Conservation (phyloP, 2,888 invertebrate species). For the Clanis bilineata region DNA sequence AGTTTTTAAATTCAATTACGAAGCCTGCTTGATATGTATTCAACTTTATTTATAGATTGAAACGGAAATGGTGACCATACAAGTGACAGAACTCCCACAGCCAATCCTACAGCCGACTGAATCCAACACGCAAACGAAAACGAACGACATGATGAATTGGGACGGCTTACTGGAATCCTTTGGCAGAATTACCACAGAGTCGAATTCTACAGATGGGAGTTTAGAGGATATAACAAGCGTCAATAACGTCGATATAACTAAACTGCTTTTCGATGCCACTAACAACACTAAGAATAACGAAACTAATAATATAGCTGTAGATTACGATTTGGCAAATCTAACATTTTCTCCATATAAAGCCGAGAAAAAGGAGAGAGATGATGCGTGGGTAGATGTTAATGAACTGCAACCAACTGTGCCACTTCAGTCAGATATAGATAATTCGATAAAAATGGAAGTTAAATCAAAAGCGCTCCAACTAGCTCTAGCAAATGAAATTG, state of each 20-base stretch:
- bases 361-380: conserved; percentile 44
- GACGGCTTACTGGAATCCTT: conserved; percentile 73
- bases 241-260: conserved; percentile 66
- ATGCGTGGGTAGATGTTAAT: conserved; percentile 55
- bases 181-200: conserved; percentile 71
- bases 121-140: conserved; percentile 39
- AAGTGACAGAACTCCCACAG: conserved; percentile 35
- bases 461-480: conserved; percentile 84
- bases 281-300: conserved; percentile 51
- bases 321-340: conserved; percentile 64
- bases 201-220: conserved; percentile 67
- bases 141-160: conserved; percentile 64
- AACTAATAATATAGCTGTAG: conserved; percentile 46
- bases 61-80: conserved; percentile 41
- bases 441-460: conserved; percentile 50
- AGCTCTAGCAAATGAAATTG: conserved; percentile 88
- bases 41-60: conserved; percentile 45
- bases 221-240: conserved; percentile 62
- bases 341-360: conserved; percentile 56
- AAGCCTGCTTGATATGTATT: background rate
- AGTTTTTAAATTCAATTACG: no score
- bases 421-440: conserved; percentile 26
- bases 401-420: conserved; percentile 47
- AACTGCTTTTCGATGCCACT: conserved; percentile 64
- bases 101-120: conserved; percentile 33